phyloP scores from a whole-genome alignment of 2,797 vertebrate genomes.

The Chromobotia macracanthus region DNA sequence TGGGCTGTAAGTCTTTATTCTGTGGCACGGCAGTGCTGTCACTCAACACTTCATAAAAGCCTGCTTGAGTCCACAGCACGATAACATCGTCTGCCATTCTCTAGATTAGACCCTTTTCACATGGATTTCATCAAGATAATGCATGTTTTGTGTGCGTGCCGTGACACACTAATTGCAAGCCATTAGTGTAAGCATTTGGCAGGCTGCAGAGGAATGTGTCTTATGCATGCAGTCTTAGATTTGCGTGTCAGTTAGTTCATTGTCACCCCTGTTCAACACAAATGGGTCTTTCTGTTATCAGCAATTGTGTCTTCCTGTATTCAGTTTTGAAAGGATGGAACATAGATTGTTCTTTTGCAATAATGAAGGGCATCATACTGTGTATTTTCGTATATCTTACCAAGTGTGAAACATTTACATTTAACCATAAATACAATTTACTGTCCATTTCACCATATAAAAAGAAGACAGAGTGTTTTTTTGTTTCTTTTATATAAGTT shows the following conservation, averaged over 20 bases:
- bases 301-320: background rate
- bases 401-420: no score
- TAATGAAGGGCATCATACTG: background rate
- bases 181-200: conserved; percentile 48
- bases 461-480: background rate
- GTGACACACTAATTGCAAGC: conserved; percentile 52
- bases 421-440: background rate
- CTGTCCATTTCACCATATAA: background rate
- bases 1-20: conserved; percentile 25
- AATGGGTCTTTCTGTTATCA: conserved; percentile 12
- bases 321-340: background rate
- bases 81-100: conserved; percentile 50
- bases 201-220: conserved; percentile 20
- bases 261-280: conserved; percentile 30
- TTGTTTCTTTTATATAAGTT: background rate
- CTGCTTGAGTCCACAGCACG: conserved; percentile 22
- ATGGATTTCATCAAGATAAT: conserved; percentile 43
- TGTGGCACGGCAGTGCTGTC: conserved; percentile 7
- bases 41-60: conserved; percentile 46
- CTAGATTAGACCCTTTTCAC: conserved; percentile 32
- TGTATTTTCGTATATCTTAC: background rate
- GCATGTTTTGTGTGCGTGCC: conserved; percentile 42
- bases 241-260: conserved; percentile 34
- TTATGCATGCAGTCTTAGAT: conserved; percentile 31
- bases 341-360: conserved; percentile 6